Evolutionary conservation across 2,113 vertebrate genomes (phyloP).

Genomic region (Penelope pileata): DNA sequence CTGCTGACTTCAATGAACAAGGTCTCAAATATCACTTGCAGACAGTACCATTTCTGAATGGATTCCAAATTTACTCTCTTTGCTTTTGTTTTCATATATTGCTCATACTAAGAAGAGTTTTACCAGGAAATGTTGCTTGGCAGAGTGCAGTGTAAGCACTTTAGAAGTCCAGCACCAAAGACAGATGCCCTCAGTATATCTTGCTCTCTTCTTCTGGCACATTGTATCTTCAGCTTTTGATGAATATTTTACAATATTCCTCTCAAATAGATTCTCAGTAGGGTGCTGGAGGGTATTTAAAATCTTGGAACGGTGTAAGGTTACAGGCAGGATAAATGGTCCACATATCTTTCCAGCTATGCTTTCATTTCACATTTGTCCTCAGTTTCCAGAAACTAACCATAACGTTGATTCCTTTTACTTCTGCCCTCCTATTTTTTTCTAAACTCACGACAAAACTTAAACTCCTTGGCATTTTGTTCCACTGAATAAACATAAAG

Average conservation of each 20-base stretch:
- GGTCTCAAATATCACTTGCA: neutral
- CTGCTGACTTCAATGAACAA: neutral
- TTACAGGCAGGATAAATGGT: neutral
- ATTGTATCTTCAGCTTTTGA: neutral
- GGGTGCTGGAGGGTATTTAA: neutral
- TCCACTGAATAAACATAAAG: neutral
- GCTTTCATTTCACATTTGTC: neutral
- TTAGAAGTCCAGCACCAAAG: neutral
- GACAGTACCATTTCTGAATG: neutral
- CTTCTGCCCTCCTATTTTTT: neutral
- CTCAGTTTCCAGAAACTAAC: neutral
- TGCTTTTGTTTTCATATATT: neutral
- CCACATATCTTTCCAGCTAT: neutral
- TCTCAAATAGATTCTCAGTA: neutral
- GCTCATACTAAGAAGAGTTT: neutral
- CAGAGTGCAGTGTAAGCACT: neutral
- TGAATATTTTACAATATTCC: neutral
- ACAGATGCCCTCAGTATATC: neutral
- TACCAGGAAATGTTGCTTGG: neutral
- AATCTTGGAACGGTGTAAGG: neutral
- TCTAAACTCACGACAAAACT: neutral
- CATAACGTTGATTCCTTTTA: neutral
- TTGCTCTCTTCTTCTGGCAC: neutral
- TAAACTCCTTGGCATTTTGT: neutral
- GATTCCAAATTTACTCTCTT: neutral